Percentiles rank a stretch among this genome's conserved stretches.
phyloP scores from a whole-genome alignment of 2,113 vertebrate species.

The Amphiprion ocellaris region DNA sequence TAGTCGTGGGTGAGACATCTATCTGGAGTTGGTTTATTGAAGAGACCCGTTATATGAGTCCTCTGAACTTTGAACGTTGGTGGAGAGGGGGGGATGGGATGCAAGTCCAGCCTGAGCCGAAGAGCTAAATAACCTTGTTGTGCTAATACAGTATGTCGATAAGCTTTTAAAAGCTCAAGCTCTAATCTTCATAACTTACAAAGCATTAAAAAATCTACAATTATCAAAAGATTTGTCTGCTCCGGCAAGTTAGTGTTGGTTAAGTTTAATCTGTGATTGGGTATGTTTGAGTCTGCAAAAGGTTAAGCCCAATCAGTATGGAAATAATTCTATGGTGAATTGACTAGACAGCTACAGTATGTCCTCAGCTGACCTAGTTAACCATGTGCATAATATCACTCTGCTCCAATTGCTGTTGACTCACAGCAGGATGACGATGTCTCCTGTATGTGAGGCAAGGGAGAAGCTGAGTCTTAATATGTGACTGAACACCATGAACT shows the following conservation, averaged over 20 bases:
- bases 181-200: slow-evolving; percentile 52
- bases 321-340: slow-evolving; percentile 52
- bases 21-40: slow-evolving; percentile 44
- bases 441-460: slow-evolving; percentile 37
- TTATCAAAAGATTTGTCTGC: slow-evolving; percentile 48
- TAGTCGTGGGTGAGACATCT: slow-evolving; percentile 24
- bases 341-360: slow-evolving; percentile 59
- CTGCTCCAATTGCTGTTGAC: slow-evolving; percentile 69
- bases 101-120: slow-evolving; percentile 28
- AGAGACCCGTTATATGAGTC: slow-evolving; percentile 11
- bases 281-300: slow-evolving; percentile 42
- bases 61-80: slow-evolving; percentile 49
- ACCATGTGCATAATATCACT: slow-evolving; percentile 60
- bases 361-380: slow-evolving; percentile 70
- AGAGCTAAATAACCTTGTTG: slow-evolving; percentile 70
- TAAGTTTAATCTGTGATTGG: slow-evolving; percentile 46
- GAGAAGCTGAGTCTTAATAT: slow-evolving; percentile 49
- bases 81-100: slow-evolving; percentile 22
- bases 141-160: slow-evolving; percentile 60
- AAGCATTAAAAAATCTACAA: slow-evolving; percentile 48
- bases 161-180: slow-evolving; percentile 64
- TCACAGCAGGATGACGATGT: slow-evolving; percentile 55
- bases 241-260: slow-evolving; percentile 26
- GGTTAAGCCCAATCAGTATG: slow-evolving; percentile 60
- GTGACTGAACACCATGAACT: slow-evolving; percentile 54